Base-by-base conservation (phyloP, 2,797 vertebrate species). In the Crenichthys baileyi region DNA sequence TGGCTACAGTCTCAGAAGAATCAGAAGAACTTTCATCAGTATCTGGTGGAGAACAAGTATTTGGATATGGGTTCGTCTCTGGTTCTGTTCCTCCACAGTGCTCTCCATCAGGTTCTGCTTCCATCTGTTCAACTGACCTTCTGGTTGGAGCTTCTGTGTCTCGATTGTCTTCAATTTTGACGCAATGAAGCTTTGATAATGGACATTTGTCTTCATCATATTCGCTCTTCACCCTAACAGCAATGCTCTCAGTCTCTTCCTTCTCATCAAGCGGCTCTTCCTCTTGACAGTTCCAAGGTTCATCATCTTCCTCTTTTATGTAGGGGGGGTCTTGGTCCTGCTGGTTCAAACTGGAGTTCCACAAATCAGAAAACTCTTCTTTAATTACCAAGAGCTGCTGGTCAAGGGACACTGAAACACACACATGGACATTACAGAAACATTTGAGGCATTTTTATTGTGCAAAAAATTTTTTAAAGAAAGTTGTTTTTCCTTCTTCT, bases 261-360 rank as follows among this genome's bases (percentile, higher is more conserved):
- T 72, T n/a, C n/a, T 53, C 70, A 51, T 61, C 36, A 53, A 36
- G 65, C 56, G 48, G 63, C 56, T 82, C 65, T 46, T n/a, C 41
- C 24, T 79, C 63, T 56, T 51, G 74, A 72, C 74, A 55, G 26
- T 1, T 67, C 75, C 71, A 72, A 22, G 58, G 36, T 48, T 79
- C 72, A 39, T 83, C 75, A 53, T 70, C 60, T 46, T 75, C 78
- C 18, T 80, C 39, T 44, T 83, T 86, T 24, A 83, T 76, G 72
- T 73, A n/a, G 0, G 53, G 5, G 1, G 18, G 26, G 11, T 61
- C 55, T 0, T 26, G 29, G 24, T 44, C 0, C 24, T 72, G 6
- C 39, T 71, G 72, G 51, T 78, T 68, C 31, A 6, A 55, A 4
- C 29, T 16, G 11, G 67, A 31, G 39, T 20, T 70, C 80, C 51